These are phyloP conservation scores for Xiphophorus birchmanni DNA, from an alignment of 2,797 vertebrate species.

Conservation along the genomic window DNA sequence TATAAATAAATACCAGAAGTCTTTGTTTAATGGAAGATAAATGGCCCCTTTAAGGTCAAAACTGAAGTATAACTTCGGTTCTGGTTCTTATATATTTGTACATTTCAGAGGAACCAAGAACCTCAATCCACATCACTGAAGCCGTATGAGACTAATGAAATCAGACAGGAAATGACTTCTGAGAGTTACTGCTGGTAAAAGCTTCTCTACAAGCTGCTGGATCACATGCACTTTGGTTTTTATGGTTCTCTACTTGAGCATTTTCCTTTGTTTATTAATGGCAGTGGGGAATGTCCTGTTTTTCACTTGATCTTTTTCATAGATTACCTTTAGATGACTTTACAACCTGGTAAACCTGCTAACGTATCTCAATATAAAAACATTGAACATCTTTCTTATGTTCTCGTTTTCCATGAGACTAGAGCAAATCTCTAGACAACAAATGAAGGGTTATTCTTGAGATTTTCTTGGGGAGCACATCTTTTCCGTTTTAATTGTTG, in stretches of 20 bases:
- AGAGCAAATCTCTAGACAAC: neutral
- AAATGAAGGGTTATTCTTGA: neutral
- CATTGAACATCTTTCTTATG: neutral
- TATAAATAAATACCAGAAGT: neutral
- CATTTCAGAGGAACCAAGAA: neutral
- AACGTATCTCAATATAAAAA: neutral
- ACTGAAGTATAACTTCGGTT: too few species aligned
- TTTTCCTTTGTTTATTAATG: neutral
- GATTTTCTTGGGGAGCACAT: neutral
- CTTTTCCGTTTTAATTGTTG: neutral
- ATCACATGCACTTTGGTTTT: neutral
- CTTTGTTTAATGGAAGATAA: neutral
- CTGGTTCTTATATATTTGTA: too few species aligned
- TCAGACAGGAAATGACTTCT: neutral
- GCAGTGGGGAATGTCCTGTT: neutral
- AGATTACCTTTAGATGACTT: neutral
- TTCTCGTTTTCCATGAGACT: neutral
- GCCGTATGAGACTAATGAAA: neutral
- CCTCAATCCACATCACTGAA: neutral
- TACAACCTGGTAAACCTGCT: neutral
- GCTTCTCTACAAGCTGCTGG: neutral
- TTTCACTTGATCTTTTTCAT: neutral
- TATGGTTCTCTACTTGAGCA: neutral
- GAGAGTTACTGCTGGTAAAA: neutral
- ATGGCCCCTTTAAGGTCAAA: neutral